Evolutionary conservation across 2,797 vertebrate genomes (phyloP).

Genomic region (Natrix natrix): DNA sequence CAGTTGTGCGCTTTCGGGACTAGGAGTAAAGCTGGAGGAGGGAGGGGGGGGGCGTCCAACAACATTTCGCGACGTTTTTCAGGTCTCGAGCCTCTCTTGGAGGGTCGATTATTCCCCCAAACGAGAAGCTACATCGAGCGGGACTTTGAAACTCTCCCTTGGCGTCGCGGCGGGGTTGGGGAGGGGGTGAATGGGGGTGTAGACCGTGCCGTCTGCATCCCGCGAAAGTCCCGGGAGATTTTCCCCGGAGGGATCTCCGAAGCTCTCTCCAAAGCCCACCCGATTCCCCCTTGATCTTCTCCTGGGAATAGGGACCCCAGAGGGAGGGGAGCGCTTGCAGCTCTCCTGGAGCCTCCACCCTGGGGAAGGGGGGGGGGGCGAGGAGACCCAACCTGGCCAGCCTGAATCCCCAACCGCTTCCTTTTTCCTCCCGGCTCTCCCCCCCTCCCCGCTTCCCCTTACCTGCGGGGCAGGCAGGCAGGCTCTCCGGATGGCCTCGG

Average conservation of each 20-base stretch:
- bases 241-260: neutral
- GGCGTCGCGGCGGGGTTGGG: neutral
- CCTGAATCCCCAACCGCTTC: neutral
- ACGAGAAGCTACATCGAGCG: neutral
- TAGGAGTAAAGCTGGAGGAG: neutral
- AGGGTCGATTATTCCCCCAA: neutral
- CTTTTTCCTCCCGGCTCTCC: neutral
- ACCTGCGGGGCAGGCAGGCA: conserved; percentile 87
- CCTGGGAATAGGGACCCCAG: neutral
- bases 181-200: too few relatives aligned
- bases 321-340: neutral
- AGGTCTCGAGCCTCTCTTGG: neutral
- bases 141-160: neutral
- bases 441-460: conserved; percentile 48
- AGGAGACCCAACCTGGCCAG: neutral
- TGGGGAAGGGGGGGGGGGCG: neutral
- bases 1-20: neutral
- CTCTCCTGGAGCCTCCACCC: neutral
- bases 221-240: neutral
- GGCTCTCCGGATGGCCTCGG: conserved; percentile 88
- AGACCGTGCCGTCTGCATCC: neutral
- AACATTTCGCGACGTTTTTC: neutral
- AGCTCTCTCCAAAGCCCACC: neutral
- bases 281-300: neutral
- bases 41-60: too few relatives aligned